Conservation (phyloP, 2,888 invertebrate species). For the Scaptomyza tumidula region DNA sequence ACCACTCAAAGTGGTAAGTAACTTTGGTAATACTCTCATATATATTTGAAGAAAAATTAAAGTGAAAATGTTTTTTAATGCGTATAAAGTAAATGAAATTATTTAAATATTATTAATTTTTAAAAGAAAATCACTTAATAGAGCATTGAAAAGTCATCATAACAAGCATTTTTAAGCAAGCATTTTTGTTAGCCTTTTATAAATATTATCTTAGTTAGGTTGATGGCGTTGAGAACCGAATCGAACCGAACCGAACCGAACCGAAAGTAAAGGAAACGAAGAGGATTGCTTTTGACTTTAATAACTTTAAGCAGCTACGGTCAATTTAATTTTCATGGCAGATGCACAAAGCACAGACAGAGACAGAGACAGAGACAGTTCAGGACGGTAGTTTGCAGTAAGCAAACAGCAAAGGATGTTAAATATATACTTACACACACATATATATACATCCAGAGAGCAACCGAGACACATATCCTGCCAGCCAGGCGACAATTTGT, state of each 20-base stretch:
- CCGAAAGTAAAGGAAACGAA: neutral
- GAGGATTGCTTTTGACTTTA: slow-evolving; percentile 58
- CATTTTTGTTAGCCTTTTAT: slow-evolving; percentile 18
- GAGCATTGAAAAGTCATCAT: slow-evolving; percentile 17
- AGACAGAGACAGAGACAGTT: slow-evolving; percentile 22
- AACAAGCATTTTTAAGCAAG: rapidly evolving
- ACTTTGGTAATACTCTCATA: no score
- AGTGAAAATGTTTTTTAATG: no score
- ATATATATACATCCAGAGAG: slow-evolving; percentile 12
- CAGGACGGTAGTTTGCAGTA: slow-evolving; percentile 44
- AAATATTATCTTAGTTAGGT: slow-evolving; percentile 38
- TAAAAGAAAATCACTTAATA: neutral
- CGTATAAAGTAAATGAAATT: no score
- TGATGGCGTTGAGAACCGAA: neutral
- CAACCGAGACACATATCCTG: slow-evolving; percentile 57
- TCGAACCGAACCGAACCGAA: neutral
- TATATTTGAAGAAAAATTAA: no score
- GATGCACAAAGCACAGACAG: slow-evolving; percentile 38
- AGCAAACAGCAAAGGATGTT: slow-evolving; percentile 63
- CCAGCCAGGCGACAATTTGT: slow-evolving; percentile 68
- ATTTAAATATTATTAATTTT: no score
- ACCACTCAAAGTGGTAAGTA: slow-evolving; percentile 9
- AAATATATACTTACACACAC: slow-evolving; percentile 40
- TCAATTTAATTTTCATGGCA: slow-evolving; percentile 82
- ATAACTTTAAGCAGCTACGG: slow-evolving; percentile 80